phyloP scores from a whole-genome alignment of 2,113 vertebrate genomes.

The Coregonus clupeaformis region DNA sequence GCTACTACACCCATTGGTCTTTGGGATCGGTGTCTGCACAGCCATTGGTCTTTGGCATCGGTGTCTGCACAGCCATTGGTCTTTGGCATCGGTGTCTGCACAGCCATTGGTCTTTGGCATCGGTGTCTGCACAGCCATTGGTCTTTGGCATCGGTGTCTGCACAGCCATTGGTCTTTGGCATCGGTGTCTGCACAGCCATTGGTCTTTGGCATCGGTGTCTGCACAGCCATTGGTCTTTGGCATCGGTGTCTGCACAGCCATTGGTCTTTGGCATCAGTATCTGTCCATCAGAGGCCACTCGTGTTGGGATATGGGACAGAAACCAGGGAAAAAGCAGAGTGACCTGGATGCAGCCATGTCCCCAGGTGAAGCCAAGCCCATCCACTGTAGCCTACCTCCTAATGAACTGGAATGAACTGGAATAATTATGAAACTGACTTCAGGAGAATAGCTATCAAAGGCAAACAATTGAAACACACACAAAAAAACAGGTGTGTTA shows the following conservation, averaged over 20 bases:
- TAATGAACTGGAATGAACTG: slow-evolving; percentile 36
- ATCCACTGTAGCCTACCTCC: slow-evolving; percentile 4
- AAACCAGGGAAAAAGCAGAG: neutral
- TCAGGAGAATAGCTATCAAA: slow-evolving; percentile 14
- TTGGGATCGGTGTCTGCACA: slow-evolving; percentile 17
- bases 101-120: slow-evolving; percentile 8
- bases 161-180: slow-evolving; percentile 12
- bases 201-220: slow-evolving; percentile 13
- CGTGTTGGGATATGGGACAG: no score
- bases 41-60: slow-evolving; percentile 8
- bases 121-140: neutral
- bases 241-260: neutral
- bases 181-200: neutral
- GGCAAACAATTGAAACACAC: neutral
- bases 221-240: slow-evolving; percentile 9
- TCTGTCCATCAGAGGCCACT: neutral
- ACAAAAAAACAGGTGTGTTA: neutral
- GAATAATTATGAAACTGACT: slow-evolving; percentile 35
- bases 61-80: neutral
- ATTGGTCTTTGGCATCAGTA: slow-evolving; percentile 11
- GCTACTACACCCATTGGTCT: neutral
- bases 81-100: slow-evolving; percentile 17
- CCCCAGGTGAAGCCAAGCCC: slow-evolving; percentile 25
- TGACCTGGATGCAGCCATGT: slow-evolving; percentile 39
- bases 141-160: slow-evolving; percentile 13